phyloP scores from a whole-genome alignment of 2,888 invertebrate species.

The Cistogaster globosa region DNA sequence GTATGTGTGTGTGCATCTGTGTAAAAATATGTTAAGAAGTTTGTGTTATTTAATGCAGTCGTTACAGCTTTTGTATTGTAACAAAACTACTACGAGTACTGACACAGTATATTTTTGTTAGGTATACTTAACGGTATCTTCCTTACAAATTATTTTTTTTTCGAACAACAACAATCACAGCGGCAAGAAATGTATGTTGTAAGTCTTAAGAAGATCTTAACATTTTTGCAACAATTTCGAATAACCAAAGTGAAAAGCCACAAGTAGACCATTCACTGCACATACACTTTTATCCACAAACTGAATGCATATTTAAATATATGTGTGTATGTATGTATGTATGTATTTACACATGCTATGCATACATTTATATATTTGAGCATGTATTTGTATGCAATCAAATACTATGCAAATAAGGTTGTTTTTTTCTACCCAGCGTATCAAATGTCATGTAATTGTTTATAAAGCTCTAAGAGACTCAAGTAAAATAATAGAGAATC shows the following conservation, averaged over 20 bases:
- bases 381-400: background rate
- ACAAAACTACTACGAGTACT: background rate
- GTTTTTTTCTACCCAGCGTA: slow-evolving; percentile 19
- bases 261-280: slow-evolving; percentile 56
- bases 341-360: background rate
- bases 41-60: too few relatives aligned
- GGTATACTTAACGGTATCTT: slow-evolving; percentile 28
- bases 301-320: background rate
- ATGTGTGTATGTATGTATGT: background rate
- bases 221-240: slow-evolving; percentile 59
- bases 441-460: slow-evolving; percentile 70
- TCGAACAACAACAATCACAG: slow-evolving; percentile 23
- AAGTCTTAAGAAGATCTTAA: slow-evolving; percentile 44
- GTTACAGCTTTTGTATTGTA: background rate
- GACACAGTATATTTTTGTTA: background rate
- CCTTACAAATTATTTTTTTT: slow-evolving; percentile 43
- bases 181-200: background rate
- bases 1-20: background rate
- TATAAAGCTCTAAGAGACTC: slow-evolving; percentile 54
- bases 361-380: background rate
- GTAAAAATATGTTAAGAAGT: background rate
- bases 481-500: slow-evolving; percentile 13
- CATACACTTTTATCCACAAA: background rate
- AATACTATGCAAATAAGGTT: slow-evolving; percentile 23
- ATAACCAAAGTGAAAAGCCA: slow-evolving; percentile 70